Evolutionary conservation across 2,888 invertebrate species (phyloP).

Genomic region (Trissolcus brochymenae): DNA sequence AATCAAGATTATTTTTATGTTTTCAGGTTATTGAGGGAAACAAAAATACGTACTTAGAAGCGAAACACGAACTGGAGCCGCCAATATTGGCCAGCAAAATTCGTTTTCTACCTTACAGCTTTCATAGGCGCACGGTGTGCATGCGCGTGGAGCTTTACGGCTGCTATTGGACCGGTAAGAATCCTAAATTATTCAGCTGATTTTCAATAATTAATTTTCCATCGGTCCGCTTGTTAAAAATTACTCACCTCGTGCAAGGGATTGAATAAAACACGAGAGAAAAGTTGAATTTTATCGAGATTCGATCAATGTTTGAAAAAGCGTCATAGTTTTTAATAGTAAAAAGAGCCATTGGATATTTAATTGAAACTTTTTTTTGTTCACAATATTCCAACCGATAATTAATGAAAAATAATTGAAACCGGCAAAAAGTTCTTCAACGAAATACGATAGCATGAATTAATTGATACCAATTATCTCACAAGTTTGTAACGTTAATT

Average conservation of each 20-base stretch:
- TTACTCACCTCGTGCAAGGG: conserved; percentile 24
- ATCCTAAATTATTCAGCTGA: conserved; percentile 39
- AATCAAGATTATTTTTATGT: conserved; percentile 59
- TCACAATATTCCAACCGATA: too few species aligned
- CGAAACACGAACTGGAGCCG: conserved; percentile 86
- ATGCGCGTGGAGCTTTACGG: conserved; percentile 95
- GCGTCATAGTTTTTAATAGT: too few species aligned
- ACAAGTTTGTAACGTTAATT: conserved; percentile 39
- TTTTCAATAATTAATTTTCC: conserved; percentile 48
- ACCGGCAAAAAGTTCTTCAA: neutral
- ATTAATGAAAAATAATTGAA: conserved; percentile 18
- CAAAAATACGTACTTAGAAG: conserved; percentile 89
- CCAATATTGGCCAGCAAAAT: conserved; percentile 91
- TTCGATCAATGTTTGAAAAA: too few species aligned
- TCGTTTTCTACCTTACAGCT: conserved; percentile 90
- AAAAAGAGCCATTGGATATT: too few species aligned
- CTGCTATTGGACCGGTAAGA: conserved; percentile 83
- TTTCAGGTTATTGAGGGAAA: conserved; percentile 88
- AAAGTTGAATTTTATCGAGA: neutral
- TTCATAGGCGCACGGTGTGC: conserved; percentile 90
- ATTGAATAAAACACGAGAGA: conserved; percentile 17
- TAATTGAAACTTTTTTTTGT: too few species aligned
- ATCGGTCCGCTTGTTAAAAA: conserved; percentile 44
- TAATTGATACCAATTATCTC: conserved; percentile 41
- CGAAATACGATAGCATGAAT: conserved; percentile 34